Conservation (phyloP, 1,140 invertebrate genomes). For the Hyphantria cunea region DNA sequence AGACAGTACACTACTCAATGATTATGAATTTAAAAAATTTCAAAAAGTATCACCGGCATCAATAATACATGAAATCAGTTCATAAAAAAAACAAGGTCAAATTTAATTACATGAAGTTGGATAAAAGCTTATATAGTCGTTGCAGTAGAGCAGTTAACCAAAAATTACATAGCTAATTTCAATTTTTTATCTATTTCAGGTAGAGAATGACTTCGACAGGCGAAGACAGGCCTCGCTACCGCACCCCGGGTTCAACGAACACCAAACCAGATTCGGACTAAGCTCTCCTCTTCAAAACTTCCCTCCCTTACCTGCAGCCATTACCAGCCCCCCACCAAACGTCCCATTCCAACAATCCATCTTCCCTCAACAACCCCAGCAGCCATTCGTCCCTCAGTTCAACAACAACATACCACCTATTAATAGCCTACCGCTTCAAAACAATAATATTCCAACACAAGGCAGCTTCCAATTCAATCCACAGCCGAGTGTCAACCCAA, state of each 20-base stretch:
- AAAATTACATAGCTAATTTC: too few species aligned
- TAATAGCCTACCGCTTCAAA: slow-evolving; percentile 22
- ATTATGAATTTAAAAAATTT: too few species aligned
- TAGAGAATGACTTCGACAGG: slow-evolving; percentile 77
- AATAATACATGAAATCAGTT: too few species aligned
- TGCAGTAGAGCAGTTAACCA: too few species aligned
- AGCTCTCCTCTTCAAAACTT: slow-evolving; percentile 66
- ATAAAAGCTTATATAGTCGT: too few species aligned
- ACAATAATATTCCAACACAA: slow-evolving; percentile 42
- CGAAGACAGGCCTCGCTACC: slow-evolving; percentile 59
- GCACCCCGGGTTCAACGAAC: slow-evolving; percentile 67
- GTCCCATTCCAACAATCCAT: slow-evolving; percentile 64
- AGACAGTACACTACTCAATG: too few species aligned
- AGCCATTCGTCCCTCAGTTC: slow-evolving; percentile 55
- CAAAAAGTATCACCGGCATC: too few species aligned
- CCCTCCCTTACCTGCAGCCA: slow-evolving; percentile 46
- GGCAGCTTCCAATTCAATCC: slow-evolving; percentile 56
- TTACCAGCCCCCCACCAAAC: slow-evolving; percentile 50
- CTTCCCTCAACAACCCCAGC: slow-evolving; percentile 54
- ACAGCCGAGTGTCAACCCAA: slow-evolving; percentile 43
- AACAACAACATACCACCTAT: slow-evolving; percentile 14
- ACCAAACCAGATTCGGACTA: slow-evolving; percentile 72
- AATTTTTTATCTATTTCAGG: slow-evolving; percentile 43
- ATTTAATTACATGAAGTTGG: too few species aligned
- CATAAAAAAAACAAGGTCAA: too few species aligned